These are phyloP conservation scores for Isotomurus palustris DNA, from an alignment of 2,888 invertebrate genomes.

Conservation along the genomic window DNA sequence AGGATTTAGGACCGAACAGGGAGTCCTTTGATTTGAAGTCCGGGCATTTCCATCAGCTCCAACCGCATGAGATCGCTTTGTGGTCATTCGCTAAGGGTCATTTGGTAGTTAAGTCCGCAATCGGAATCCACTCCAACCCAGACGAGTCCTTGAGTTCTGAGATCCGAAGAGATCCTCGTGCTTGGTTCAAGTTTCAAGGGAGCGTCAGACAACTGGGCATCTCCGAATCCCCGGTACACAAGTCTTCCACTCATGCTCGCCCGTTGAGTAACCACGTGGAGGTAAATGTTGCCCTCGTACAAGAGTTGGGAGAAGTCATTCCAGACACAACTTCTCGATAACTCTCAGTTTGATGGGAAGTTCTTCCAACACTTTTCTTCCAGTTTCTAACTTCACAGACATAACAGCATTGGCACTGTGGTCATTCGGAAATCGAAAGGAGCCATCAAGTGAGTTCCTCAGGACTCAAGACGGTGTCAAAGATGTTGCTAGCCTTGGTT, in stretches of 20 bases:
- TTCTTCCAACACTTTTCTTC: conserved; percentile 45
- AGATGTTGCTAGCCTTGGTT: conserved; percentile 46
- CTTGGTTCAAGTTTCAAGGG: conserved; percentile 42
- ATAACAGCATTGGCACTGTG: conserved; percentile 31
- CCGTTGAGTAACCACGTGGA: conserved; percentile 65
- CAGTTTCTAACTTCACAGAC: conserved; percentile 46
- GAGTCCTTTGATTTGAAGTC: conserved; percentile 43
- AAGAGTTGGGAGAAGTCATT: conserved; percentile 76
- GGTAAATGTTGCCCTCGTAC: conserved; percentile 72
- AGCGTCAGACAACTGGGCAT: conserved; percentile 53
- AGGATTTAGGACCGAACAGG: conserved; percentile 41
- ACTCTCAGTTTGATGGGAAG: conserved; percentile 35
- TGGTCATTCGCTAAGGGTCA: conserved; percentile 44
- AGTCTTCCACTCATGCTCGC: conserved; percentile 65
- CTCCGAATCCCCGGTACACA: conserved; percentile 65
- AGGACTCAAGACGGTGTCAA: conserved; percentile 43
- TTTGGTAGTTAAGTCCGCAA: conserved; percentile 44
- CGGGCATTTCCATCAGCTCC: conserved; percentile 45
- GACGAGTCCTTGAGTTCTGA: conserved; percentile 43
- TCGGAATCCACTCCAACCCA: conserved; percentile 45
- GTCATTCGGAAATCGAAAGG: conserved; percentile 44
- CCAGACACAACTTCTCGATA: conserved; percentile 56
- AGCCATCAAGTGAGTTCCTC: conserved; percentile 43
- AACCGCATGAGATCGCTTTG: conserved; percentile 44
- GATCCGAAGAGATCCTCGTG: conserved; percentile 26